A percentile compares a stretch with the other conserved stretches of the same genome.
Evolutionary conservation across 1,140 invertebrate genomes (phyloP).

Genomic region (Drosophila guanche): DNA sequence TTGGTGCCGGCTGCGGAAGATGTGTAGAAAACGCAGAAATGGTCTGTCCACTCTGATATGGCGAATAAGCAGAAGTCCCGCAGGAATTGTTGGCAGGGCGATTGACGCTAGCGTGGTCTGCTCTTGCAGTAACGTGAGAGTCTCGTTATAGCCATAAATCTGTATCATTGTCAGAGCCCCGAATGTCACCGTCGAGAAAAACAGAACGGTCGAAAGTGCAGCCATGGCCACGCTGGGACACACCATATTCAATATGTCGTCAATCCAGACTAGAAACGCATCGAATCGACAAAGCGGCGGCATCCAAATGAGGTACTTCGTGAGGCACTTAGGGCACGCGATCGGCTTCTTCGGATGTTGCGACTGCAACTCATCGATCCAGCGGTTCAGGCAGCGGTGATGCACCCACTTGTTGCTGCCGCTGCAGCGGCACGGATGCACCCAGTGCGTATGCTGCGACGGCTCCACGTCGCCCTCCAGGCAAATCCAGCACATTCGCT

Average conservation of each 20-base stretch:
- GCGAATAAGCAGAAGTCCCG: slow-evolving; percentile 43
- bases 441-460: slow-evolving; percentile 34
- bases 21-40: slow-evolving; percentile 41
- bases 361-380: slow-evolving; percentile 60
- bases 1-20: slow-evolving; percentile 22
- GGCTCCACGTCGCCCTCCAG: slow-evolving; percentile 49
- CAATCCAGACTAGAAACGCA: slow-evolving; percentile 29
- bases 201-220: slow-evolving; percentile 52
- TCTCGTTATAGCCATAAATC: slow-evolving; percentile 36
- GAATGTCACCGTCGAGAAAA: slow-evolving; percentile 57
- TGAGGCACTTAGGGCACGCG: slow-evolving; percentile 57
- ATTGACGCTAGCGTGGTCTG: slow-evolving; percentile 64
- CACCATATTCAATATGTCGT: slow-evolving; percentile 31
- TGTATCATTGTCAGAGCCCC: slow-evolving; percentile 52
- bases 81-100: slow-evolving; percentile 51
- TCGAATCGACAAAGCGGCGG: slow-evolving; percentile 57
- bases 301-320: slow-evolving; percentile 59
- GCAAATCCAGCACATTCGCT: slow-evolving; percentile 68
- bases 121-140: slow-evolving; percentile 51
- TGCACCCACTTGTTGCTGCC: slow-evolving; percentile 70
- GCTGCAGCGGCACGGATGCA: slow-evolving; percentile 64
- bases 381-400: slow-evolving; percentile 60
- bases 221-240: slow-evolving; percentile 61
- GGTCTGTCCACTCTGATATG: slow-evolving; percentile 49
- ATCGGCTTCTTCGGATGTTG: slow-evolving; percentile 36